These are phyloP conservation scores for Perizoma flavofasciatum DNA, from an alignment of 2,888 invertebrate genomes.

Conservation along the genomic window DNA sequence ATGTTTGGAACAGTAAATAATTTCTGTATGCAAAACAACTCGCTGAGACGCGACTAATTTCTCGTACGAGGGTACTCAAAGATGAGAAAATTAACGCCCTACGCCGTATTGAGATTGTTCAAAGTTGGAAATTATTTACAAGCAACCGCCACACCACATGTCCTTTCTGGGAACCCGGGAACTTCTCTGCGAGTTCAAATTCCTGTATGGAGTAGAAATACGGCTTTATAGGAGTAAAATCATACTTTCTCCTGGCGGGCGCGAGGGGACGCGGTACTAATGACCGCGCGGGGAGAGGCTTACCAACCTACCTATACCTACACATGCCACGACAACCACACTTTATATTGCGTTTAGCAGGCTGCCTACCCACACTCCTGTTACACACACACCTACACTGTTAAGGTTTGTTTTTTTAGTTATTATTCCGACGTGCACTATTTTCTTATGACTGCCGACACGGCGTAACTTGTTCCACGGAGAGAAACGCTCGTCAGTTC, in stretches of 20 bases:
- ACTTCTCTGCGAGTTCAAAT: conserved; percentile 79
- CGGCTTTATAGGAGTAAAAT: conserved; percentile 84
- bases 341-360: conserved; percentile 83
- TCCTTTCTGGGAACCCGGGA: conserved; percentile 76
- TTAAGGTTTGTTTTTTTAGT: conserved; percentile 71
- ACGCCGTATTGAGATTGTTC: conserved; percentile 76
- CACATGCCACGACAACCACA: conserved; percentile 77
- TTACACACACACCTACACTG: conserved; percentile 63
- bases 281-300: conserved; percentile 82
- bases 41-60: conserved; percentile 29
- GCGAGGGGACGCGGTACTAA: conserved; percentile 74
- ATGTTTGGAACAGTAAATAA: conserved; percentile 6
- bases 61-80: conserved; percentile 26
- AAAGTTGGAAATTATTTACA: conserved; percentile 79
- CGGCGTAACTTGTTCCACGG: conserved; percentile 52
- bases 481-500: conserved; percentile 41
- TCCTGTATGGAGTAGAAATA: conserved; percentile 84
- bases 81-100: conserved; percentile 40
- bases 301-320: conserved; percentile 71
- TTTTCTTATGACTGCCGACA: conserved; percentile 69
- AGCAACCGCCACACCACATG: conserved; percentile 71
- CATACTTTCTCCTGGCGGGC: conserved; percentile 81
- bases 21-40: conserved; percentile 26
- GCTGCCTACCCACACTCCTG: conserved; percentile 76
- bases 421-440: conserved; percentile 77